These are phyloP conservation scores for Poeciliopsis occidentalis DNA, from an alignment of 2,113 vertebrate genomes.

Conservation along the genomic window DNA sequence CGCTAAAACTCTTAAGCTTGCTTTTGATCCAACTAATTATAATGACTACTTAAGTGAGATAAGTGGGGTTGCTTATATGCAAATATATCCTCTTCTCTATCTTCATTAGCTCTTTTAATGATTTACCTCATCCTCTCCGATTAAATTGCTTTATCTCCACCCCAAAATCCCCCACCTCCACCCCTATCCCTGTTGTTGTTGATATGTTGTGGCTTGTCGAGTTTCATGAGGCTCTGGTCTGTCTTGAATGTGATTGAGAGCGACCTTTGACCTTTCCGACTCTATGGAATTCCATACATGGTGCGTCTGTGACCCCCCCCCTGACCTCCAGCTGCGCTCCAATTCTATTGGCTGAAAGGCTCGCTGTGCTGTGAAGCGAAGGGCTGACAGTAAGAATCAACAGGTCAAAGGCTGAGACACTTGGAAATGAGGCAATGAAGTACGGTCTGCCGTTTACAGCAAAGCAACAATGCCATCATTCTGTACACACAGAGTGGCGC, in stretches of 20 bases:
- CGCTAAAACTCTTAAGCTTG: background rate
- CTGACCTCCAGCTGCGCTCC: conserved; percentile 54
- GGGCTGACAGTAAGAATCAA: conserved; percentile 63
- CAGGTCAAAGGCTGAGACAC: conserved; percentile 60
- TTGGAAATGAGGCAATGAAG: conserved; percentile 73
- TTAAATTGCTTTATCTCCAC: conserved; percentile 6
- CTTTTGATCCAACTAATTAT: background rate
- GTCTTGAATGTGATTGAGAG: conserved; percentile 70
- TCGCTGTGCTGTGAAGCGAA: conserved; percentile 57
- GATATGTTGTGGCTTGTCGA: conserved; percentile 54
- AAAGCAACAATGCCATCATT: conserved; percentile 65
- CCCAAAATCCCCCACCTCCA: background rate
- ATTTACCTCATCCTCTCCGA: conserved; percentile 28
- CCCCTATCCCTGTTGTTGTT: conserved; percentile 12
- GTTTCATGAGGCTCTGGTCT: conserved; percentile 47
- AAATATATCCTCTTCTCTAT: conserved; percentile 6
- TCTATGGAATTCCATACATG: conserved; percentile 79
- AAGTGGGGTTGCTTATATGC: conserved; percentile 2
- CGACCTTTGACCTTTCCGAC: conserved; percentile 60
- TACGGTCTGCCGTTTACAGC: conserved; percentile 56
- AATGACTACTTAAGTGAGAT: background rate
- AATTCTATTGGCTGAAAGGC: conserved; percentile 72
- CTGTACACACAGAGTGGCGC: conserved; percentile 43
- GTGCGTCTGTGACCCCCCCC: conserved; percentile 53
- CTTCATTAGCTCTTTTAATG: conserved; percentile 9